Base-by-base conservation (phyloP, 2,113 vertebrate species). In the Manacus vitellinus region DNA sequence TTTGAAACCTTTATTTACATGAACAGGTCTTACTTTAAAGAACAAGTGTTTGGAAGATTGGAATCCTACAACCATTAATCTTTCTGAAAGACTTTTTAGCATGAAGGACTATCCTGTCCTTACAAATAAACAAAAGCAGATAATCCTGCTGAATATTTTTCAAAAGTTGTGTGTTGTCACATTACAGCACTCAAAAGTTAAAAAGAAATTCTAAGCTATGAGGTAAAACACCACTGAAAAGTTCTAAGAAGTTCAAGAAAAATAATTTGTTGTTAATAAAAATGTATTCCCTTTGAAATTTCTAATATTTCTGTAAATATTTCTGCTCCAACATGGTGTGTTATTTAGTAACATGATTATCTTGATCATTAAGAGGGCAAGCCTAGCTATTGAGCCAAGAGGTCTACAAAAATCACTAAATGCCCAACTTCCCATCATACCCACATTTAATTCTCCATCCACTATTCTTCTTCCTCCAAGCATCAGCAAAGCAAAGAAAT, bases 41-140 rank as follows among this genome's bases (percentile, higher is more conserved):
- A 80, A 59, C 24, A 89, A 93, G 70, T 21, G 44, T 89, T 96
- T 86, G 87, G 74, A 95, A 75, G 93, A 93, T 20, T 4, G 39
- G 92, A 92, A 85, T 85, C 85, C 77, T 81, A 49, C 84, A 51
- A 58, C 79, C 89, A 93, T 93, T 93, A 92, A 95, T 93, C 95
- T 94, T 94, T 79, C 28, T 44, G 31, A 92, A 94, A 66, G n/a
- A 77, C 66, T 79, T 85, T 71, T 83, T 63, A 91, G 76, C 79
- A 74, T 67, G 46, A 94, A 87, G 49, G 58, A n/a, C 66, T 83
- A 65, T 39, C 59, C 59, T 86, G 72, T 75, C 72, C 63, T 91
- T 94, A 68, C 67, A 92, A 92, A 86, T 46, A 92, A 91, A 91
- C 73, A 90, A 49, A 78, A 72, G 52, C 31, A 90, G 58, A 3